Percentiles rank a stretch among this genome's conserved stretches.
Evolutionary conservation across 2,113 vertebrate species (phyloP).

Genomic region (Alethe castanea): DNA sequence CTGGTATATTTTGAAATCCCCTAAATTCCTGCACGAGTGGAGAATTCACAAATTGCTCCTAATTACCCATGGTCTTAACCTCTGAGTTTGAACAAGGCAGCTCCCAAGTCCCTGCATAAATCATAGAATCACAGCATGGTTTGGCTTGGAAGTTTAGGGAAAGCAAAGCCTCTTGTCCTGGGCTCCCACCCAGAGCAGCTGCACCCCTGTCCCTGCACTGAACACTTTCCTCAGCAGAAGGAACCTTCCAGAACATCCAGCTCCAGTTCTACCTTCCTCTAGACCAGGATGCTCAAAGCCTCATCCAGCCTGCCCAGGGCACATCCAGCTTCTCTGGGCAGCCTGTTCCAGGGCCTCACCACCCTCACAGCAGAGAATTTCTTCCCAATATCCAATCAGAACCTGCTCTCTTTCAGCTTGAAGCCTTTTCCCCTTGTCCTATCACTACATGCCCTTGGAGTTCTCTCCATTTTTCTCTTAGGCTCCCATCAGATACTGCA

Average conservation of each 20-base stretch:
- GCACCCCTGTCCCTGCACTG: background rate
- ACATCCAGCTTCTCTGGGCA: background rate
- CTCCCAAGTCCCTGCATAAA: background rate
- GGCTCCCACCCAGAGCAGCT: background rate
- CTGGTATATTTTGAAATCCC: background rate
- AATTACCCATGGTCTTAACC: background rate
- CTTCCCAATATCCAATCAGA: background rate
- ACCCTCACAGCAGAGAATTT: background rate
- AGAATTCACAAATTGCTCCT: background rate
- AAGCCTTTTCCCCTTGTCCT: background rate
- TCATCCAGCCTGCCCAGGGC: background rate
- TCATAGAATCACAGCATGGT: background rate
- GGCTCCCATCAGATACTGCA: background rate
- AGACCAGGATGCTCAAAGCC: background rate
- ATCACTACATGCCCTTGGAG: background rate
- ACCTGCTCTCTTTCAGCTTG: background rate
- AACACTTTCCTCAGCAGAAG: background rate
- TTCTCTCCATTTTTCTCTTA: background rate
- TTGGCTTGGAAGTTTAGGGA: background rate
- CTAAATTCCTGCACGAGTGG: background rate
- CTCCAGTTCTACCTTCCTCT: background rate
- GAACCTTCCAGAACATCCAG: background rate
- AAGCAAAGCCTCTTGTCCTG: background rate
- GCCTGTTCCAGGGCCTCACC: background rate
- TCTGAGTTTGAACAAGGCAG: background rate